Evolutionary conservation across 2,797 vertebrate genomes (phyloP).

Genomic region (Chloroceryle inda): DNA sequence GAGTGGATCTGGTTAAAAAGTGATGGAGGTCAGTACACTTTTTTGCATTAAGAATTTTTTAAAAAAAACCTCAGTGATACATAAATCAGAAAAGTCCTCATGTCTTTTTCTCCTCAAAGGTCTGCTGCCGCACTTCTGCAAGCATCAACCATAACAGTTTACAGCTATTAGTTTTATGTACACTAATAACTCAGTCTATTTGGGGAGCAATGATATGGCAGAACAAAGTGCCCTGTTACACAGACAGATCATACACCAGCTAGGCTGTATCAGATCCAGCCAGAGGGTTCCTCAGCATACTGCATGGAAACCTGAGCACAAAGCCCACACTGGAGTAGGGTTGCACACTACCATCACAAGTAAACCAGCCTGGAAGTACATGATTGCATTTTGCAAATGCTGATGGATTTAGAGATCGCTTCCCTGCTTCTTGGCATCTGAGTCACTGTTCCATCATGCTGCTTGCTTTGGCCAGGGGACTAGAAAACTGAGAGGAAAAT

Average conservation of each 20-base stretch:
- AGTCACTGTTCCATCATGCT: not conserved
- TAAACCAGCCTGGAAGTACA: fast-evolving
- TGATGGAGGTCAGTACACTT: not conserved
- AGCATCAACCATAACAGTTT: not conserved
- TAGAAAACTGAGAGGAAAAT: not conserved
- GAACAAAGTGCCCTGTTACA: not conserved
- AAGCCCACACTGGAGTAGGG: not conserved
- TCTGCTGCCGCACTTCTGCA: not conserved
- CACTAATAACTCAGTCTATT: not conserved
- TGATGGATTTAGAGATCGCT: not conserved
- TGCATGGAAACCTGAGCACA: not conserved
- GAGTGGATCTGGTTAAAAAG: not conserved
- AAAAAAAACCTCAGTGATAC: not conserved
- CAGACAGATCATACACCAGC: not conserved
- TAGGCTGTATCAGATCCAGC: not conserved
- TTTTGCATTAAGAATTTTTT: not conserved
- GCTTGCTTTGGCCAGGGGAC: not conserved
- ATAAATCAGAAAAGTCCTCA: not conserved
- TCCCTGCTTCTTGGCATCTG: not conserved
- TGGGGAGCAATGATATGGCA: not conserved
- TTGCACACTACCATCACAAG: fast-evolving
- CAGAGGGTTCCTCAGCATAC: not conserved
- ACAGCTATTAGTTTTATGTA: not conserved
- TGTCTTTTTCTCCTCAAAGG: not conserved
- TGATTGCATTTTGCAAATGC: not conserved